A percentile compares a stretch with the other conserved stretches of the same genome.
phyloP scores from a whole-genome alignment of 2,113 vertebrate species.

The Bucco capensis region DNA sequence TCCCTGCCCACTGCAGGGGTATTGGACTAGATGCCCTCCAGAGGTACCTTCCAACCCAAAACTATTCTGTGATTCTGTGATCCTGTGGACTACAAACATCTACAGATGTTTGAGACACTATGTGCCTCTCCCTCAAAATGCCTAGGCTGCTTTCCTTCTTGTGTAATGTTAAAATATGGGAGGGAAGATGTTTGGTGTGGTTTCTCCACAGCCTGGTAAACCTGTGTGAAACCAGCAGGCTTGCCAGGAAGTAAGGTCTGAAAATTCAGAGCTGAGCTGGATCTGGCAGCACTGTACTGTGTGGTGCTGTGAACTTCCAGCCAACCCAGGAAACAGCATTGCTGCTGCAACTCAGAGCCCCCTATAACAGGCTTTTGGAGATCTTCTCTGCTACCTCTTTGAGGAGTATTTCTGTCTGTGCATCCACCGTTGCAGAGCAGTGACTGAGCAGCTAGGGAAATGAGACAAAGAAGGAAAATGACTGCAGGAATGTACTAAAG shows the following conservation, averaged over 20 bases:
- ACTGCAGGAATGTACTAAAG: constrained; percentile 17
- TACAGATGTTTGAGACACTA: background rate
- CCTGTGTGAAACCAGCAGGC: background rate
- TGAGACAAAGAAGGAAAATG: background rate
- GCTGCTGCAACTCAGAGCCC: background rate
- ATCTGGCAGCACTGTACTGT: background rate
- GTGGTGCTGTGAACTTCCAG: background rate
- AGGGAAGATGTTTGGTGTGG: background rate
- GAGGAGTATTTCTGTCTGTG: background rate
- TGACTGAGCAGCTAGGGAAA: background rate
- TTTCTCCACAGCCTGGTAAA: background rate
- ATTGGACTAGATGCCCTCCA: background rate
- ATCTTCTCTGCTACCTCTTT: background rate
- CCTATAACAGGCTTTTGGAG: background rate
- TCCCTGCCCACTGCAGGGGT: no score
- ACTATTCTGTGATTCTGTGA: background rate
- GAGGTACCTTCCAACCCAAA: background rate
- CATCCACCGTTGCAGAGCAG: background rate
- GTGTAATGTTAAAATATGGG: fast-evolving
- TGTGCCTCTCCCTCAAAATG: background rate
- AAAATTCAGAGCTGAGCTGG: background rate
- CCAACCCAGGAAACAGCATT: background rate
- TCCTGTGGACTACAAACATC: no score
- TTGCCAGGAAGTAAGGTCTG: background rate
- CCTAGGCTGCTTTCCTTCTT: background rate